Evolutionary conservation across 30 jellyfish, hydroid and myxozoan genomes (phyloP), one percentile per base, ranked within the genome.

Genomic region (Aurelia coerulea): DNA sequence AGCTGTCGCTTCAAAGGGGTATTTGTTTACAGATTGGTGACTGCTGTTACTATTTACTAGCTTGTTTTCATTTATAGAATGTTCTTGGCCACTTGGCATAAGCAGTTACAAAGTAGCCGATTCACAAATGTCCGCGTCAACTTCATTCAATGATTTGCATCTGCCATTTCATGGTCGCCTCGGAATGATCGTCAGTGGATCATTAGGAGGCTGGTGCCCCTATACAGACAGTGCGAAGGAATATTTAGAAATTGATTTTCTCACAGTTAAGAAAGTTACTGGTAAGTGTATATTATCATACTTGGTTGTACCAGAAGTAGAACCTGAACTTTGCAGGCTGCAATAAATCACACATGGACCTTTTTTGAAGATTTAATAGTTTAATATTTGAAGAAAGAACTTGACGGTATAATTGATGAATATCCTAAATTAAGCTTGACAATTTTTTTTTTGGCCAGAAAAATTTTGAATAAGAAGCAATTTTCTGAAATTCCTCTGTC

Each of bases 181-280:
- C 34, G 97, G 97, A 33, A 62, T 68, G 79, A 79, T 95, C 11
- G 96, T 82, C 29, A 65, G 76, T 63, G 91, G 92, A 16, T 89
- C 98, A 58, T 79, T 89, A 39, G 99, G 99, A 60, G 99, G 99
- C 90, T 95, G 99, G 99, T 95, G 99, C 68, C 99, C 99, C 8
- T 95, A 89, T 67, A 86, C 81, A 50, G 98, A 90, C 62, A 86
- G 85, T 65, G 85, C 88, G 15, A 74, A 75, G 32, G 96, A 95
- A 67, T 91, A 85, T 65, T 67, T 95, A 62, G 98, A 95, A 74
- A 39, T 95, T 60, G 99, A 95, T 79, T 88, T 95, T 52, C 84
- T 50, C 6, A 83, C 77, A 34, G 32, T 85, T 18, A 89, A 87
- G 75, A 80, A 80, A 56, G 42, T 95, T 17, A 82, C 99, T 16